phyloP scores from a whole-genome alignment of 2,113 vertebrate species.

The Melozone crissalis region DNA sequence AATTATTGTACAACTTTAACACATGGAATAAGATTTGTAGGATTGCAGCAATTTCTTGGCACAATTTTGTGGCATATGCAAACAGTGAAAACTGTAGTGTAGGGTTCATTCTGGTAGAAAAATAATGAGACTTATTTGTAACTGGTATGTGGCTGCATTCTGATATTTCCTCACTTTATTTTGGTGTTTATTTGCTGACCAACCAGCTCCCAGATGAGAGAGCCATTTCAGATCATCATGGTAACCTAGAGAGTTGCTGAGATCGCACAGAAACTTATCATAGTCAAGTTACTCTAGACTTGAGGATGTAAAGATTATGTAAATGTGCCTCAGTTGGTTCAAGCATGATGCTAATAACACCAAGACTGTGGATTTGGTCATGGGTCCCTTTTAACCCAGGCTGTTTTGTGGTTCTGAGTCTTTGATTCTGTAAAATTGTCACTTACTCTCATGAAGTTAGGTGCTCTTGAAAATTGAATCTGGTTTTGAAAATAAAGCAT shows the following conservation, averaged over 20 bases:
- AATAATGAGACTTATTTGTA: background rate
- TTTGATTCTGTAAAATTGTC: background rate
- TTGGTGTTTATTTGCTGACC: background rate
- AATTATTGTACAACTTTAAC: background rate
- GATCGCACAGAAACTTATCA: background rate
- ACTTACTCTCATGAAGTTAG: background rate
- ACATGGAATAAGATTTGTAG: background rate
- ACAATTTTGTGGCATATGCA: background rate
- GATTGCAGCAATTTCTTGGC: background rate
- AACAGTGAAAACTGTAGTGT: background rate
- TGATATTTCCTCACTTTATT: background rate
- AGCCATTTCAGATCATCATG: background rate
- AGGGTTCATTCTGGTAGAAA: background rate
- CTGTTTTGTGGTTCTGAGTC: background rate
- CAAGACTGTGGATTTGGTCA: background rate
- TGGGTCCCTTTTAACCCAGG: background rate
- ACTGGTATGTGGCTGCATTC: background rate
- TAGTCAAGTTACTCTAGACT: background rate
- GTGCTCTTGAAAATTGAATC: background rate
- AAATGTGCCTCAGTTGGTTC: background rate
- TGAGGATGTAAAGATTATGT: background rate
- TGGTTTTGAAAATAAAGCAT: background rate
- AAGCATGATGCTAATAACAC: background rate
- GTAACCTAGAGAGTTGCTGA: background rate
- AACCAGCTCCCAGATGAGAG: background rate